phyloP scores from a whole-genome alignment of 2,797 vertebrate genomes.

The Anableps anableps region DNA sequence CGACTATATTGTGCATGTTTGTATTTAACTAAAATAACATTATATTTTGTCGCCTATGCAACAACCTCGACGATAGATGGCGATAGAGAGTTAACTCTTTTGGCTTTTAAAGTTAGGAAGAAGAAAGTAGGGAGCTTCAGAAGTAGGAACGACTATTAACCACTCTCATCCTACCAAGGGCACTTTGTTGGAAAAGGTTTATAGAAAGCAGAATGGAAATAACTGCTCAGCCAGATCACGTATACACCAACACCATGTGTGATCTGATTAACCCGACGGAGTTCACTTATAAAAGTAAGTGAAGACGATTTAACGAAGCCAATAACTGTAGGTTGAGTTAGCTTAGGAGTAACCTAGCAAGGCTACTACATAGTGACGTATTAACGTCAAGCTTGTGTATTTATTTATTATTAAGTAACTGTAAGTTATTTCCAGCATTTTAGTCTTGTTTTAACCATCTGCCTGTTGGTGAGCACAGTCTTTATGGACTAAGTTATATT shows the following conservation, averaged over 20 bases:
- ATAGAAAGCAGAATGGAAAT: neutral
- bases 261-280: constrained; percentile 42
- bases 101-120: neutral
- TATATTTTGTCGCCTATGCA: neutral
- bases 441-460: neutral
- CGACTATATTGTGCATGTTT: neutral
- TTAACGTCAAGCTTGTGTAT: neutral
- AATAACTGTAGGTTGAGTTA: constrained; percentile 9
- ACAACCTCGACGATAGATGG: neutral
- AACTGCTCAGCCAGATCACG: constrained; percentile 57
- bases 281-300: constrained; percentile 75
- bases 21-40: neutral
- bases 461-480: neutral
- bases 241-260: constrained; percentile 33
- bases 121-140: constrained; percentile 50
- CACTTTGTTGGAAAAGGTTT: constrained; percentile 13
- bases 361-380: constrained; percentile 19
- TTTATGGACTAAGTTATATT: neutral
- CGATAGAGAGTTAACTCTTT: neutral
- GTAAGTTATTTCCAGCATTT: neutral
- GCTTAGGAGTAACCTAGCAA: constrained; percentile 22
- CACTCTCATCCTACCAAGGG: constrained; percentile 30
- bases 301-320: neutral
- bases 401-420: neutral
- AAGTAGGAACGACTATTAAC: constrained; percentile 14